Conservation (phyloP, 1,140 invertebrate species). For the Atta cephalotes region DNA sequence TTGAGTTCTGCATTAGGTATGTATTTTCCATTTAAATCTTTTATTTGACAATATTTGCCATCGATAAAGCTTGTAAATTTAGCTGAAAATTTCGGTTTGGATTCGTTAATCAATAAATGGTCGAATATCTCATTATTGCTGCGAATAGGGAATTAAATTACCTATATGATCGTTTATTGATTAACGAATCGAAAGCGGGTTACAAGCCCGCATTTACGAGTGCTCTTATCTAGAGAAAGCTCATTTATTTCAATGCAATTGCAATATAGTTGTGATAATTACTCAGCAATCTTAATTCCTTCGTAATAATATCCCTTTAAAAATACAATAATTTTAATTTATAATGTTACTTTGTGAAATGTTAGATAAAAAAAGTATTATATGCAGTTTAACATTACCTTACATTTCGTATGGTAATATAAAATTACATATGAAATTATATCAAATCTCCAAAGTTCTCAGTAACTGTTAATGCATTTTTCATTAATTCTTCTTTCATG, state of each 20-base stretch:
- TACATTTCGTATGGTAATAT: neutral
- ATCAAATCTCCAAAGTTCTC: neutral
- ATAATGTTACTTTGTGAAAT: slow-evolving; percentile 1
- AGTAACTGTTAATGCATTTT: neutral
- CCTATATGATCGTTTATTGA: slow-evolving; percentile 37
- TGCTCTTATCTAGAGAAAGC: slow-evolving; percentile 1
- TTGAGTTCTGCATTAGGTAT: neutral
- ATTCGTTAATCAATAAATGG: slow-evolving; percentile 39
- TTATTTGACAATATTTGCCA: neutral
- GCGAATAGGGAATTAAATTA: slow-evolving; percentile 46
- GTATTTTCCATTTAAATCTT: neutral
- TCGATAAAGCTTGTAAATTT: slow-evolving; percentile 26
- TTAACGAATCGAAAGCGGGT: slow-evolving; percentile 47
- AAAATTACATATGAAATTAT: neutral
- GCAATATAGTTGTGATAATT: neutral
- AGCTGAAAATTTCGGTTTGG: slow-evolving; percentile 21
- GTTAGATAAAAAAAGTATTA: neutral
- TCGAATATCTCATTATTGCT: slow-evolving; percentile 44
- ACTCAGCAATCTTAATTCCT: neutral
- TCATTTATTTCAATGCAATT: slow-evolving; percentile 17
- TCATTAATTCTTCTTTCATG: neutral
- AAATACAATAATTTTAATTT: neutral
- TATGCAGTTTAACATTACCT: neutral
- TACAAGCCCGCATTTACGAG: slow-evolving; percentile 33
- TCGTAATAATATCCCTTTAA: neutral